These are phyloP conservation scores for Acleris emargana DNA, from an alignment of 2,888 invertebrate genomes.

Conservation along the genomic window DNA sequence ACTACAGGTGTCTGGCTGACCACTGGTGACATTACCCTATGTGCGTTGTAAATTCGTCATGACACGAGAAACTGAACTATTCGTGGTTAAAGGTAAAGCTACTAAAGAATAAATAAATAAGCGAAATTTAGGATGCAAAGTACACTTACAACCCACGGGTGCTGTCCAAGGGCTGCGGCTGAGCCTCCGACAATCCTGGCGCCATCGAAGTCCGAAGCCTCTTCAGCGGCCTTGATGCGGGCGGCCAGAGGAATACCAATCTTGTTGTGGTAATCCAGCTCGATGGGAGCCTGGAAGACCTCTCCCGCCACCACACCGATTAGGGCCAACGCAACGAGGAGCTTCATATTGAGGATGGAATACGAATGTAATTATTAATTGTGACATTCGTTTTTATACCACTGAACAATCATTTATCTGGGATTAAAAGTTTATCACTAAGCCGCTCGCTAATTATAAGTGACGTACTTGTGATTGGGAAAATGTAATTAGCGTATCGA, in stretches of 20 bases:
- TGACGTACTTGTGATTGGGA: background rate
- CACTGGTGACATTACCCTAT: no score
- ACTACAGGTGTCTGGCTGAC: no score
- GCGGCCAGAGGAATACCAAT: conserved; percentile 25
- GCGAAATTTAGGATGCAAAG: no score
- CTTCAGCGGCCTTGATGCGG: conserved; percentile 36
- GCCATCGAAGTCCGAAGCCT: conserved; percentile 29
- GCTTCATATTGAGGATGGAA: conserved; percentile 26
- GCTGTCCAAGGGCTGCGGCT: conserved; percentile 33
- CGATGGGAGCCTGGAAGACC: conserved; percentile 10
- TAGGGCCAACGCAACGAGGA: conserved; percentile 28
- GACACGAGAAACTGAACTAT: no score
- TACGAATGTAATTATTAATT: background rate
- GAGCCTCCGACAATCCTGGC: conserved; percentile 36
- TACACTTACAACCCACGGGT: conserved; percentile 34
- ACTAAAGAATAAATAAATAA: no score
- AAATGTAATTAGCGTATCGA: no score
- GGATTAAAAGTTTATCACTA: background rate
- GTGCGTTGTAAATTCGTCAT: no score
- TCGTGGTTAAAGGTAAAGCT: no score
- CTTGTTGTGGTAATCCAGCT: conserved; percentile 27
- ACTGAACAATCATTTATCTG: conserved; percentile 4
- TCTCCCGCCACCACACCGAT: conserved; percentile 23
- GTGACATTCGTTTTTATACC: conserved; percentile 13
- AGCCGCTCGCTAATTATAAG: background rate